A percentile compares a stretch with the other conserved stretches of the same genome.
These are phyloP conservation scores for Poecilia picta DNA, from an alignment of 2,797 vertebrate genomes.

Conservation along the genomic window DNA sequence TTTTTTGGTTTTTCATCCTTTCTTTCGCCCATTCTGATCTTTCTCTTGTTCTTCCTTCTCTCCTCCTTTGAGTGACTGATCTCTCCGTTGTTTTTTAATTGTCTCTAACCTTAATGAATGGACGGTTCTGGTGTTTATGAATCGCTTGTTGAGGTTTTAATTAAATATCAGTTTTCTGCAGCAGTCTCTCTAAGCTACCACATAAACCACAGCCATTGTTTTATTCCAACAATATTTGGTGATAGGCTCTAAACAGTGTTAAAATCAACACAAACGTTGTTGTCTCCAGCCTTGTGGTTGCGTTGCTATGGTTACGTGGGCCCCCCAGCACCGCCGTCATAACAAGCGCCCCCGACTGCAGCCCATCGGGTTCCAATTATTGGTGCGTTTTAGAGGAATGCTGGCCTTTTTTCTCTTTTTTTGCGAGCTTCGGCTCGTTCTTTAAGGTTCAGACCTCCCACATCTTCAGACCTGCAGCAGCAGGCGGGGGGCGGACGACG, in stretches of 20 bases:
- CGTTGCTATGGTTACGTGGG: constrained; percentile 55
- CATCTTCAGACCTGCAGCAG: constrained; percentile 62
- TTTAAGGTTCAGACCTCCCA: constrained; percentile 78
- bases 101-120: neutral
- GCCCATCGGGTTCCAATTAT: constrained; percentile 82
- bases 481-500: constrained; percentile 11
- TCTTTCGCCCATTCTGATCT: neutral
- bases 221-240: constrained; percentile 5
- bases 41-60: neutral
- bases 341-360: constrained; percentile 75
- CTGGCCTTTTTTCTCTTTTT: constrained; percentile 57
- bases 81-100: neutral
- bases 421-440: constrained; percentile 67
- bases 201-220: neutral
- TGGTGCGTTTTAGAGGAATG: constrained; percentile 81
- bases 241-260: constrained; percentile 25
- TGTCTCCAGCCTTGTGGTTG: constrained; percentile 66
- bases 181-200: neutral
- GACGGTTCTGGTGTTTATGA: neutral
- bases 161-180: neutral
- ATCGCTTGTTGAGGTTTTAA: neutral
- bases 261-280: constrained; percentile 44
- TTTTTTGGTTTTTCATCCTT: too few species aligned
- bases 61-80: neutral
- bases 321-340: constrained; percentile 74